Evolutionary conservation across 1,140 invertebrate species (phyloP), one percentile per base, ranked within the genome.

Genomic region (Drosophila lini): DNA sequence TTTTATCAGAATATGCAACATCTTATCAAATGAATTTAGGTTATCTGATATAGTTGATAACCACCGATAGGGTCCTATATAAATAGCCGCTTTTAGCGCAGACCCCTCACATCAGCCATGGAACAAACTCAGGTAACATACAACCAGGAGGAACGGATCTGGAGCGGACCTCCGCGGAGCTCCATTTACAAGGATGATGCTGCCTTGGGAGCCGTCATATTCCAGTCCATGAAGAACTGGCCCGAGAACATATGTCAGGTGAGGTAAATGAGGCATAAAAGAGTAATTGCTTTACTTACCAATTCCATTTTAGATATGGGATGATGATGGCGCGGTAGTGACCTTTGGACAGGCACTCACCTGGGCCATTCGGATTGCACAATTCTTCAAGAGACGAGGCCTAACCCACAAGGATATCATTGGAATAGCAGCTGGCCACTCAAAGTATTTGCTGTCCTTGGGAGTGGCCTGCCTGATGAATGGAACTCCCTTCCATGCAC

Each of bases 391-490:
- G 28, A 9, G 1, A 0, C 15, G 25, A 32, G 50, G 31, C 3
- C 16, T 52, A 8, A 32, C 3, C 50, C 50, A 53, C 15, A 53
- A 53, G 28, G 31, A 53, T 13, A 10, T 53, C 22, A 13, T 90
- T 32, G 84, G 86, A 0, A 89, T 90, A 42, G 40, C 59, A 1
- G 86, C 84, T 1, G 70, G 63, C 1, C 82, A 90, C 41, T 78
- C 71, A 25, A 82, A 68, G 4, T 82, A 80, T 16, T 40, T 44
- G 10, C 15, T 82, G 9, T 65, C 86, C 0, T 38, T 85, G 16
- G 84, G 63, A 5, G 44, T 89, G 6, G 86, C 70, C 13, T 88
- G 81, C 40, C 56, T 81, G 6, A 76, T 90, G 68, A 85, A 88
- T 58, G 48, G 64, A 13, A 85, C 80, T 5, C 76, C 84, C 0